Conservation (phyloP, 2,888 invertebrate species). For the Aricia artaxerxes region DNA sequence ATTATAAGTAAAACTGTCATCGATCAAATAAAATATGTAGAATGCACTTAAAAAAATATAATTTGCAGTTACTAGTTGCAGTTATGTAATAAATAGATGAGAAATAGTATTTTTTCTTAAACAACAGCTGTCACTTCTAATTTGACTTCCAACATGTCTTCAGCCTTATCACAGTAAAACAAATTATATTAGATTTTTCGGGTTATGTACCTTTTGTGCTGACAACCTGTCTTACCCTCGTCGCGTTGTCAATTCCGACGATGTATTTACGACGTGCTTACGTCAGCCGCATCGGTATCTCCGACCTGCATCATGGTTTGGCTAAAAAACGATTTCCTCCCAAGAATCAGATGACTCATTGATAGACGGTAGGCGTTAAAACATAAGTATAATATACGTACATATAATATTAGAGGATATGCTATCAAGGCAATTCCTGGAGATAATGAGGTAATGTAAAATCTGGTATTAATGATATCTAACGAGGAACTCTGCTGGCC, state of each 20-base stretch:
- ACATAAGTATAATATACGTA: background rate
- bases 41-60: background rate
- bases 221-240: constrained; percentile 7
- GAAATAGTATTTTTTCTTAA: background rate
- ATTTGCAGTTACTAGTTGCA: background rate
- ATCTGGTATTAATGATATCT: constrained; percentile 46
- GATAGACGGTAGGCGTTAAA: background rate
- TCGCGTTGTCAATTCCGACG: background rate
- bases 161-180: background rate
- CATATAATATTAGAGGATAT: background rate
- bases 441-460: constrained; percentile 21
- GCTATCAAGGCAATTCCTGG: constrained; percentile 19
- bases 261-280: constrained; percentile 23
- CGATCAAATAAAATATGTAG: background rate
- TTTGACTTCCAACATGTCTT: background rate
- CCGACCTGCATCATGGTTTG: constrained; percentile 14
- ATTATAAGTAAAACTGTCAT: background rate
- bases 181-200: background rate
- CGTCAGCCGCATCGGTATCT: constrained; percentile 17
- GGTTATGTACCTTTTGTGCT: background rate
- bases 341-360: constrained; percentile 10
- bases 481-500: constrained; percentile 51
- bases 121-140: background rate
- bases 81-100: background rate
- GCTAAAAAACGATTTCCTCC: constrained; percentile 19